Conservation (phyloP, 2,888 invertebrate species). For the Hydrotaea cyrtoneurina region DNA sequence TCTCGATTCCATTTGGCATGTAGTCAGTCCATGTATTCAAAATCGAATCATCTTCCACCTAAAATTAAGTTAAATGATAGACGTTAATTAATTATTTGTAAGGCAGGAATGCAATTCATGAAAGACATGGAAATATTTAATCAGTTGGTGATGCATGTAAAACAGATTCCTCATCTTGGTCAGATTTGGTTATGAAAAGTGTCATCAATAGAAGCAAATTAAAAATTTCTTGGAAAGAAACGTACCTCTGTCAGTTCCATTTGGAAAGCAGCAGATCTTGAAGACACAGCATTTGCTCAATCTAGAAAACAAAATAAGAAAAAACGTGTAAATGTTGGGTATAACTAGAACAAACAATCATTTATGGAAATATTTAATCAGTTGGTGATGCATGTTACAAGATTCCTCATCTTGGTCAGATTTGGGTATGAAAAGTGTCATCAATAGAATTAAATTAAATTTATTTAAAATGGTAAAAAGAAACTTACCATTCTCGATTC, state of each 20-base stretch:
- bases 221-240: too few relatives aligned
- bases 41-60: too few relatives aligned
- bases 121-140: not conserved
- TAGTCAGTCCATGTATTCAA: too few relatives aligned
- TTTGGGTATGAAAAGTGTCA: slow-evolving; percentile 27
- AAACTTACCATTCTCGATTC: slow-evolving; percentile 44
- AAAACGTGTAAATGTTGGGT: too few relatives aligned
- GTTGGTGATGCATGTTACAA: slow-evolving; percentile 33
- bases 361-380: not conserved
- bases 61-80: too few relatives aligned
- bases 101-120: too few relatives aligned
- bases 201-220: slow-evolving; percentile 37
- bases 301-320: too few relatives aligned
- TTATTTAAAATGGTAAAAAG: not conserved
- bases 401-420: not conserved
- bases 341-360: too few relatives aligned
- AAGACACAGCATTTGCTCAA: too few relatives aligned
- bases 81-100: too few relatives aligned
- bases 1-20: not conserved
- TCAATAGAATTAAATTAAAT: not conserved
- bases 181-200: slow-evolving; percentile 69
- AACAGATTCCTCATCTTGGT: slow-evolving; percentile 69
- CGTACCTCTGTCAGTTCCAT: too few relatives aligned
- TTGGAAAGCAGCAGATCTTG: too few relatives aligned
- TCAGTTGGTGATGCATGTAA: slow-evolving; percentile 76